Conservation (phyloP, 2,888 invertebrate genomes). For the Callosobruchus maculatus region DNA sequence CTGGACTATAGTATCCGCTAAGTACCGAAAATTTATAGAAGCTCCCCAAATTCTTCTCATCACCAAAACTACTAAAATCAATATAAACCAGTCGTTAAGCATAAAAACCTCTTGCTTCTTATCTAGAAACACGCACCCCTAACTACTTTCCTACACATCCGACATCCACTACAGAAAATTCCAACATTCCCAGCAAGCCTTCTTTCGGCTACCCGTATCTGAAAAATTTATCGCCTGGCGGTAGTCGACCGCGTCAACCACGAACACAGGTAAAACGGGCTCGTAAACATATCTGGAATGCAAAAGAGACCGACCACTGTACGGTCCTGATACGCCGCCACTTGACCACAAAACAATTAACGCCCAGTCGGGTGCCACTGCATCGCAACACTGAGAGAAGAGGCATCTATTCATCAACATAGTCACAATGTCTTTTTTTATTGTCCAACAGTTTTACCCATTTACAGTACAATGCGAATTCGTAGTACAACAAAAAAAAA, state of each 20-base stretch:
- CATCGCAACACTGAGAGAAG: background rate
- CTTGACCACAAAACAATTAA: background rate
- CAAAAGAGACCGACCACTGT: background rate
- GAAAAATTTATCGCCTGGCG: background rate
- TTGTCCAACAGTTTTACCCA: too few relatives aligned
- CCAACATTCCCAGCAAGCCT: background rate
- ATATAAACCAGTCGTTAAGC: too few relatives aligned
- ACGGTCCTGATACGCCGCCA: slow-evolving; percentile 11
- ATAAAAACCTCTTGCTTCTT: background rate
- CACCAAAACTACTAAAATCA: too few relatives aligned
- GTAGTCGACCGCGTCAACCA: slow-evolving; percentile 20
- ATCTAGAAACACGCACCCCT: background rate
- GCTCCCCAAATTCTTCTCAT: too few relatives aligned
- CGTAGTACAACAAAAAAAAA: too few relatives aligned
- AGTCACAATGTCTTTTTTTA: too few relatives aligned
- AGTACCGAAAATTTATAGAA: too few relatives aligned
- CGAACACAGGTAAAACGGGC: slow-evolving; percentile 31
- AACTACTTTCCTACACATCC: background rate
- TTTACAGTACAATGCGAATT: too few relatives aligned
- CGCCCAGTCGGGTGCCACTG: background rate
- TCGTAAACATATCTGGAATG: slow-evolving; percentile 22
- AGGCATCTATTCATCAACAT: background rate
- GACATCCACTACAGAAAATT: background rate
- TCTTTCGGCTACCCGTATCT: background rate
- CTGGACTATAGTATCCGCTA: too few relatives aligned